Evolutionary conservation across 92 coral and sea anemone genomes (phyloP).

Genomic region (Epizoanthus illoricatus): DNA sequence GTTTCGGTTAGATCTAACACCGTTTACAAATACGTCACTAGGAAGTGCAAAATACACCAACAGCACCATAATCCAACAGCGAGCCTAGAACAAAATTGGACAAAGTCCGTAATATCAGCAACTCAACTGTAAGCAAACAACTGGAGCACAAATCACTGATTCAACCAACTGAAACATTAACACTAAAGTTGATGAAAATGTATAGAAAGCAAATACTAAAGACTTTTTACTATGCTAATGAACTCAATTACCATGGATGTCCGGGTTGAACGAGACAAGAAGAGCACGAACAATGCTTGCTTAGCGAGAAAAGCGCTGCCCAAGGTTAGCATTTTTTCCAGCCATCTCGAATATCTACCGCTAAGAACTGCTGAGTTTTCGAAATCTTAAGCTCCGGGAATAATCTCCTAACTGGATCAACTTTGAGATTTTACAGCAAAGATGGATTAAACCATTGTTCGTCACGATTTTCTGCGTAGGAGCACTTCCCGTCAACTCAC

Average conservation of each 20-base stretch:
- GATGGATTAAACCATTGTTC: not conserved
- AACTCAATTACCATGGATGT: slow-evolving; percentile 1
- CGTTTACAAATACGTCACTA: slow-evolving; percentile 26
- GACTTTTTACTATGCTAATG: no score
- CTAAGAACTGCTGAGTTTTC: slow-evolving; percentile 8
- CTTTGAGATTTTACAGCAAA: slow-evolving; percentile 25
- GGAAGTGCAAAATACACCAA: slow-evolving; percentile 26
- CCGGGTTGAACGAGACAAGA: not conserved
- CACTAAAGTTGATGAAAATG: not conserved
- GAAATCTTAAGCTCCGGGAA: slow-evolving; percentile 16
- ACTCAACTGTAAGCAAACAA: not conserved
- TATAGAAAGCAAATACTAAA: not conserved
- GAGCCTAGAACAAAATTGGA: slow-evolving; percentile 23
- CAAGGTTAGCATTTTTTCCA: not conserved
- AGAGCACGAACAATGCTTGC: slow-evolving; percentile 1
- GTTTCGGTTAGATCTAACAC: not conserved
- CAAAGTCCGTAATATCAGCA: not conserved
- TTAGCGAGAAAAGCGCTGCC: not conserved
- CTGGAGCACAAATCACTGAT: not conserved
- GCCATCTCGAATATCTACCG: slow-evolving; percentile 19
- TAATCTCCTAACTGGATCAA: slow-evolving; percentile 21
- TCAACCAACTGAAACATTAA: not conserved
- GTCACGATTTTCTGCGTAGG: not conserved
- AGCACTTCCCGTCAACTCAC: slow-evolving; percentile 19
- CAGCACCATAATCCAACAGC: slow-evolving; percentile 27